Percentiles rank a stretch among this genome's conserved stretches.
Conservation (phyloP, 1,140 invertebrate genomes). For the Aphaenogaster ashmeadi region DNA sequence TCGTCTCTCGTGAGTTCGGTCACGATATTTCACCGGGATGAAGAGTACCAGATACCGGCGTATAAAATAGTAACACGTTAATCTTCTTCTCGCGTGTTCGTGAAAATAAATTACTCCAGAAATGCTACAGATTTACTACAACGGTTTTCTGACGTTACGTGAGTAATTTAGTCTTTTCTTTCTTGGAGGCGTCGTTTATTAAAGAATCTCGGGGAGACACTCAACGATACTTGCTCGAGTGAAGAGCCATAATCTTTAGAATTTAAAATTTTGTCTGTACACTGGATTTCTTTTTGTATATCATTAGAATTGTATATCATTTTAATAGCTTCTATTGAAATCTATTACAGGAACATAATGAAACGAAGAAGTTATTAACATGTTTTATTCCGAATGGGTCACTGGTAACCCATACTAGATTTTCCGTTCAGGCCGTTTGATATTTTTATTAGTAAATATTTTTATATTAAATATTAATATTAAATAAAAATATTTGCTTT, state of each 20-base stretch:
- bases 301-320: background rate
- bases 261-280: background rate
- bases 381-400: too few relatives aligned
- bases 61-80: conserved; percentile 54
- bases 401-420: too few relatives aligned
- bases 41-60: conserved; percentile 29
- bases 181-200: background rate
- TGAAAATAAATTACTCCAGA: conserved; percentile 47
- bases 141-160: conserved; percentile 37
- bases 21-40: conserved; percentile 49
- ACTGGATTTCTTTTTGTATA: background rate
- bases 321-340: background rate
- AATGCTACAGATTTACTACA: conserved; percentile 37
- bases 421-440: too few relatives aligned
- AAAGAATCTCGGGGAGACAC: background rate
- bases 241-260: conserved; percentile 3
- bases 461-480: too few relatives aligned
- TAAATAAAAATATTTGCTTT: too few relatives aligned
- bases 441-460: too few relatives aligned
- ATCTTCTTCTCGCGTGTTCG: conserved; percentile 52
- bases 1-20: conserved; percentile 42
- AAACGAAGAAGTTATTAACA: background rate
- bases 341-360: background rate
- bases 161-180: conserved; percentile 23
- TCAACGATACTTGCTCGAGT: background rate